Conservation (phyloP, 2,797 vertebrate species). For the Erithacus rubecula region DNA sequence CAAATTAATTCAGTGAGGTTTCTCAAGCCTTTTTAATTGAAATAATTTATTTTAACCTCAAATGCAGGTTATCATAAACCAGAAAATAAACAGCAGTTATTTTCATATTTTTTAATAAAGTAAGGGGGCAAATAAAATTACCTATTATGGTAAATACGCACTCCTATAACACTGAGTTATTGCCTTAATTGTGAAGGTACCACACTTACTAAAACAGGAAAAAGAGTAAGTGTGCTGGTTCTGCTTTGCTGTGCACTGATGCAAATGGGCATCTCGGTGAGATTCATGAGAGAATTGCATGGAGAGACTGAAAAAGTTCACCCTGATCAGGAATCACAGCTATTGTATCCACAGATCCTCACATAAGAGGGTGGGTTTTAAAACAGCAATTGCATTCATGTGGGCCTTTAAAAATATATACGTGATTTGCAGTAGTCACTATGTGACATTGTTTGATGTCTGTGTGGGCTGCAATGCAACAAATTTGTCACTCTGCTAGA, state of each 20-base stretch:
- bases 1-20: constrained; percentile 19
- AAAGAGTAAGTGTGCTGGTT: background rate
- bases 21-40: background rate
- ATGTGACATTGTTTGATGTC: constrained; percentile 26
- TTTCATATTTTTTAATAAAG: background rate
- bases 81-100: background rate
- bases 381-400: constrained; percentile 9
- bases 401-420: background rate
- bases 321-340: background rate
- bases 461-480: constrained; percentile 31
- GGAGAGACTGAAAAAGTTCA: background rate
- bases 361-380: background rate
- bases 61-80: background rate
- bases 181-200: background rate
- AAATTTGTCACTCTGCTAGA: constrained; percentile 36
- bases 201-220: background rate
- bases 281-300: background rate
- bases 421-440: constrained; percentile 17
- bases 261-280: background rate
- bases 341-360: background rate
- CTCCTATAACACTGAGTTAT: background rate
- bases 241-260: background rate
- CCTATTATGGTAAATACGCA: background rate
- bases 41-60: background rate
- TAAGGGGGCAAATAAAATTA: background rate